Base-by-base conservation (phyloP, 2,888 invertebrate species). In the Scaptomyza polygonia region DNA sequence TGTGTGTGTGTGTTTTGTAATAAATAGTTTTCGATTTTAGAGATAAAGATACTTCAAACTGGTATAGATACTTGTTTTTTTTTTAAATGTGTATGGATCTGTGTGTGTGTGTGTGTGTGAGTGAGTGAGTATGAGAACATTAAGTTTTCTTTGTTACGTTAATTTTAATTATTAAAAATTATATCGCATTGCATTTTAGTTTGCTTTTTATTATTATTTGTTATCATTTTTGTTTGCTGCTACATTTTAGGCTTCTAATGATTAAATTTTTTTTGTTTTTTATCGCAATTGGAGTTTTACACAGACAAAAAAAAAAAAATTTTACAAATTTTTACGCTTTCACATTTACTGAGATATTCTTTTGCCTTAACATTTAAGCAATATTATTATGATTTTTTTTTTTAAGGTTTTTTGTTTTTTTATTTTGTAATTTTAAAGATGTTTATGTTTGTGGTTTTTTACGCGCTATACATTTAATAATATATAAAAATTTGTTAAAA, bases 401-500 rank as follows among this genome's bases (percentile, higher is more conserved):
- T 59, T 16, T 64, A 42, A 52, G 53, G 47, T 42, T 48, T 71
- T 51, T 47, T 18, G 61, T 14, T 30, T 45, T 61, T 43, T 53
- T 64, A 40, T n/a, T 36, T 34, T 53, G 30, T 49, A 51, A 43
- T 68, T 67, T 52, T 64, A 47, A 56, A 54, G 57, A 55, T 62
- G 40, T 67, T 67, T 34, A 49, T 71, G 65, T 77, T 69, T 79
- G 77, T 75, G 77, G 12, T n/a, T 5, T 69, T 65, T 39, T 82
- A 82, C 83, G 82, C 79, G 75, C 81, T 82, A 81, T 65, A 82
- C 81, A 82, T 85, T 85, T 82, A 82, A 82, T 81, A 85, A 81
- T 82, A 85, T 79, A 79, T 82, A 82, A 86, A 87, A 85, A 85
- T 87, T 85, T 82, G 85, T 85, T 85, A 85, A 85, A 87, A 85